Conservation (phyloP, 2,797 vertebrate species). For the Gymnothorax reevesii region DNA sequence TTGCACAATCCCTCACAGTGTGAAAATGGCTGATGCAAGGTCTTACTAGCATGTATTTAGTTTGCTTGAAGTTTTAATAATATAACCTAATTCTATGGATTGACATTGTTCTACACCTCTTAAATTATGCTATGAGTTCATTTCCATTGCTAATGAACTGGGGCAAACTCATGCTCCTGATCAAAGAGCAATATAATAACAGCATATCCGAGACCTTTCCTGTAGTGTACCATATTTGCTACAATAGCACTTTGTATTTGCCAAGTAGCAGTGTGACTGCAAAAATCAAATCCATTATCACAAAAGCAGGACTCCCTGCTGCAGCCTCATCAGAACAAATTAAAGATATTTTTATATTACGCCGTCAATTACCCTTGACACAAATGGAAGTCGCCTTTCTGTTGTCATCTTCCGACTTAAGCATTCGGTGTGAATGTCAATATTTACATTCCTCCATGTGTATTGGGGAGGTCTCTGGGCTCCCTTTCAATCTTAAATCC, state of each 20-base stretch:
- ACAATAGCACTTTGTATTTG: neutral
- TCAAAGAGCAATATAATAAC: neutral
- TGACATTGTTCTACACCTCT: neutral
- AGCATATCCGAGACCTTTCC: neutral
- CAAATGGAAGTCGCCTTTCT: neutral
- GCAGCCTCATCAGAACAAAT: neutral
- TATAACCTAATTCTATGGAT: neutral
- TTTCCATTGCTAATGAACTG: neutral
- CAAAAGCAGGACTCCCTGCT: neutral
- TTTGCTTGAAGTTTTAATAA: neutral
- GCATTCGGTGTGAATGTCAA: neutral
- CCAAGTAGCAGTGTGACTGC: neutral
- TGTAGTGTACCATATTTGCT: neutral
- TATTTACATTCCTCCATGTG: neutral
- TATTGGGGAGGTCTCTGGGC: neutral
- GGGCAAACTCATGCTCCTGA: neutral
- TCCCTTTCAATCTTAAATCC: neutral
- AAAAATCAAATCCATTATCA: neutral
- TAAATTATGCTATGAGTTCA: neutral
- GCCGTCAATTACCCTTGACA: neutral
- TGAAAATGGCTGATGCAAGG: neutral
- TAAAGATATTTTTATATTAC: constrained; percentile 10
- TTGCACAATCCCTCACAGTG: neutral
- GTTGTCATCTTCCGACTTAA: neutral
- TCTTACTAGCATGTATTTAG: neutral